A percentile compares a stretch with the other conserved stretches of the same genome.
Conservation (phyloP, 2,797 vertebrate genomes). For the Pygocentrus nattereri region DNA sequence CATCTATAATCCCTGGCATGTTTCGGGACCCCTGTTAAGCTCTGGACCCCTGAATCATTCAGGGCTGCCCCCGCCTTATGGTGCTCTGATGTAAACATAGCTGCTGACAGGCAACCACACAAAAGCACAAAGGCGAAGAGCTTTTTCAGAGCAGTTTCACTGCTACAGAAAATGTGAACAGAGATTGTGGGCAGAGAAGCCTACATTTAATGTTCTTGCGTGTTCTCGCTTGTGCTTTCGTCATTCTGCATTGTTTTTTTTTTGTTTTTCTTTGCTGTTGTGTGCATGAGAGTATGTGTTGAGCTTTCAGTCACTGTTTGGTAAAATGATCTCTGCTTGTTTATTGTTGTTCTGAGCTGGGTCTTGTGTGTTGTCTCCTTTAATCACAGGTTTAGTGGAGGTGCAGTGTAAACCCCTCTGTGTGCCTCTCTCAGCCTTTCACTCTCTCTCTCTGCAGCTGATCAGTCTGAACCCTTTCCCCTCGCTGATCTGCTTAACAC, state of each 20-base stretch:
- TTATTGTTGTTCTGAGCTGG: conserved; percentile 1
- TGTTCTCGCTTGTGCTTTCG: not conserved
- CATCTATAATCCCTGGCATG: not conserved
- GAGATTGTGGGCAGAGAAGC: not conserved
- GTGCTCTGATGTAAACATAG: not conserved
- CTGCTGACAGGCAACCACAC: not conserved
- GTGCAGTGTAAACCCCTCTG: not conserved
- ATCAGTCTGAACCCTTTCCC: not conserved
- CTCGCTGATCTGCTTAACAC: conserved; percentile 26
- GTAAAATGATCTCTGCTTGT: not conserved
- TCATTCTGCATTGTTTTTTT: not conserved
- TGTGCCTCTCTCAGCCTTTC: not conserved
- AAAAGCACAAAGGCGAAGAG: not conserved
- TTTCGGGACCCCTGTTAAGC: not conserved
- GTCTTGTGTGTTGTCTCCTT: conserved; percentile 8
- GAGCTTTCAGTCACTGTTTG: not conserved
- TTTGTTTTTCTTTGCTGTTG: not conserved
- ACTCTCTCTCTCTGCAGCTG: not conserved
- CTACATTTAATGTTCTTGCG: not conserved
- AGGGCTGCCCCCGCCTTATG: not conserved
- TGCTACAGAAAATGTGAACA: not conserved
- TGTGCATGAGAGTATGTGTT: not conserved
- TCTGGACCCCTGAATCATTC: not conserved
- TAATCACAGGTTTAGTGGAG: conserved; percentile 8
- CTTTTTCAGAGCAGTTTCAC: not conserved